Conservation (phyloP, 1,140 invertebrate genomes). For the Sitobion miscanthi region DNA sequence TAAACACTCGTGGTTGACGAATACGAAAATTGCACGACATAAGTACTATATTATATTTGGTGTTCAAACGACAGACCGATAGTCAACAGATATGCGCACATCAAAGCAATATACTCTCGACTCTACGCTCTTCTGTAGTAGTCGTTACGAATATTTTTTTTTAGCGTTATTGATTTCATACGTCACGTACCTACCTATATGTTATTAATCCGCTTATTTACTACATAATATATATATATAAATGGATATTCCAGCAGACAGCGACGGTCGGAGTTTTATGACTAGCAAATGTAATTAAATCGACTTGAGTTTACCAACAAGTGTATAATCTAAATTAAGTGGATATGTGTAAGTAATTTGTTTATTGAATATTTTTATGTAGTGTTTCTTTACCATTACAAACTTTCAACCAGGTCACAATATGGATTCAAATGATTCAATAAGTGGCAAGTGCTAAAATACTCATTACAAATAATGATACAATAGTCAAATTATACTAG, state of each 20-base stretch:
- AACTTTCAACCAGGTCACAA: neutral
- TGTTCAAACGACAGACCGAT: neutral
- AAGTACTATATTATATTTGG: neutral
- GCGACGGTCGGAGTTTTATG: neutral
- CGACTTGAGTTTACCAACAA: neutral
- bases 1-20: neutral
- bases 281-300: neutral
- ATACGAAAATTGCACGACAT: neutral
- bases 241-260: neutral
- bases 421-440: neutral
- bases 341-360: neutral
- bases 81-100: neutral
- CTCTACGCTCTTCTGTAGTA: neutral
- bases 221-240: neutral
- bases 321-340: neutral
- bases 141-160: neutral
- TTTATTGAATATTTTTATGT: neutral
- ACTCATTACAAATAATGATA: neutral
- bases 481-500: neutral
- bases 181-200: neutral
- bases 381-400: neutral
- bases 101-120: neutral
- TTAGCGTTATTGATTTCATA: neutral
- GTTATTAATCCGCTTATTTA: neutral
- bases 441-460: neutral